Conservation (phyloP, 2,113 vertebrate species). For the Pandion haliaetus region DNA sequence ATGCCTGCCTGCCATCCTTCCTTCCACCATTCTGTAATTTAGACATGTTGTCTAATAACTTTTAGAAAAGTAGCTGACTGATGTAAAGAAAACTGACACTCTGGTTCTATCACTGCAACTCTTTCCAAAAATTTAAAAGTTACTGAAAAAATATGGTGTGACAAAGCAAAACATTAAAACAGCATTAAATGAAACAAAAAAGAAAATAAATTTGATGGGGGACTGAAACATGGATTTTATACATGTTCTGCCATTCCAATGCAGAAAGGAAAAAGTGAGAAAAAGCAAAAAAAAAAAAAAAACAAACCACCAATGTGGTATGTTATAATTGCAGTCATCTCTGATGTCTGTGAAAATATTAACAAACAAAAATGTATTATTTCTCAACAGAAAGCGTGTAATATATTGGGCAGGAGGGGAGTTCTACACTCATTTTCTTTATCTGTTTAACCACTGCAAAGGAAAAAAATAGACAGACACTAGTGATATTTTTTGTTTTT, state of each 20-base stretch:
- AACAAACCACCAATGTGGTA: fast-evolving
- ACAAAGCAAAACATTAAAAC: neutral
- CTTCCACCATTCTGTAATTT: neutral
- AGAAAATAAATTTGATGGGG: neutral
- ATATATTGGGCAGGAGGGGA: neutral
- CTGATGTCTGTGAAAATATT: neutral
- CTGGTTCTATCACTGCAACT: neutral
- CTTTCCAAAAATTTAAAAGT: neutral
- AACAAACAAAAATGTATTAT: fast-evolving
- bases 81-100: neutral
- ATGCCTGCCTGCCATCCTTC: neutral
- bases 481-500: neutral
- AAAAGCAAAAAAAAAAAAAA: neutral
- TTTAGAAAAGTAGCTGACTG: neutral
- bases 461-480: neutral
- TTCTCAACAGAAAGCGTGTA: neutral
- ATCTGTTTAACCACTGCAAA: neutral
- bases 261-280: neutral
- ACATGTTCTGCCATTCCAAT: neutral
- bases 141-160: neutral
- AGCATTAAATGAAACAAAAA: neutral
- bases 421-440: neutral
- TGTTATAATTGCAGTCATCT: neutral
- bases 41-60: neutral
- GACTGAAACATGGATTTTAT: neutral